Evolutionary conservation across 2,888 invertebrate genomes (phyloP).

Genomic region (Scrobipalpa atriplicella): DNA sequence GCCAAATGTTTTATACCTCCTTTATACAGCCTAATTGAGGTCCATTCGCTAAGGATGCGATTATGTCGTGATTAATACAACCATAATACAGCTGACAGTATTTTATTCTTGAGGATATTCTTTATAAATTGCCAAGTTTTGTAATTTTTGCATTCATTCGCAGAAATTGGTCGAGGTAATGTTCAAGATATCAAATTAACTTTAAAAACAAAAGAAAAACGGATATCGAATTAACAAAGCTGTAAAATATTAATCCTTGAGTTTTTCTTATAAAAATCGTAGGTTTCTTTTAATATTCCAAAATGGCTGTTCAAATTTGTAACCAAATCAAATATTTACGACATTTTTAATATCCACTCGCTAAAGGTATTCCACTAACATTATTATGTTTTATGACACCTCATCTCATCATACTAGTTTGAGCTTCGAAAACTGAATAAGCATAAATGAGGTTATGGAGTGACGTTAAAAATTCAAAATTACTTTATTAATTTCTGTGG

Average conservation of each 20-base stretch:
- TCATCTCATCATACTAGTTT: constrained; percentile 32
- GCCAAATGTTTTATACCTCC: constrained; percentile 33
- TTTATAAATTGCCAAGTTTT: constrained; percentile 42
- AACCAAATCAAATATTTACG: constrained; percentile 14
- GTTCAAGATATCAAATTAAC: constrained; percentile 37
- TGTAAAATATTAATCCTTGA: no score
- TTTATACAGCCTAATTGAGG: constrained; percentile 76
- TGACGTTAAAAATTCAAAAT: constrained; percentile 50
- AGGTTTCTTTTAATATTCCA: neutral
- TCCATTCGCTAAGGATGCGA: constrained; percentile 78
- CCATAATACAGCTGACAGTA: constrained; percentile 38
- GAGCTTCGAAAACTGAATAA: constrained; percentile 56
- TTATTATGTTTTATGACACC: neutral
- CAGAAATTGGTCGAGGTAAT: constrained; percentile 53
- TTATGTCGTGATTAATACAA: constrained; percentile 75
- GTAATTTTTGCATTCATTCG: constrained; percentile 33
- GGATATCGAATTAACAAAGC: no score
- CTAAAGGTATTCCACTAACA: constrained; percentile 17
- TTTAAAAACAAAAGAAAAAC: neutral
- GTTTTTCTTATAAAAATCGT: no score
- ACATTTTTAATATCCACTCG: constrained; percentile 5
- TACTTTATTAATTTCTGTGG: constrained; percentile 73
- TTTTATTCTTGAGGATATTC: constrained; percentile 44
- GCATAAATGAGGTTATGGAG: constrained; percentile 73
- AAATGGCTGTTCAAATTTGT: neutral